Evolutionary conservation across 2,888 invertebrate genomes (phyloP).

Genomic region (Drosophila dives): DNA sequence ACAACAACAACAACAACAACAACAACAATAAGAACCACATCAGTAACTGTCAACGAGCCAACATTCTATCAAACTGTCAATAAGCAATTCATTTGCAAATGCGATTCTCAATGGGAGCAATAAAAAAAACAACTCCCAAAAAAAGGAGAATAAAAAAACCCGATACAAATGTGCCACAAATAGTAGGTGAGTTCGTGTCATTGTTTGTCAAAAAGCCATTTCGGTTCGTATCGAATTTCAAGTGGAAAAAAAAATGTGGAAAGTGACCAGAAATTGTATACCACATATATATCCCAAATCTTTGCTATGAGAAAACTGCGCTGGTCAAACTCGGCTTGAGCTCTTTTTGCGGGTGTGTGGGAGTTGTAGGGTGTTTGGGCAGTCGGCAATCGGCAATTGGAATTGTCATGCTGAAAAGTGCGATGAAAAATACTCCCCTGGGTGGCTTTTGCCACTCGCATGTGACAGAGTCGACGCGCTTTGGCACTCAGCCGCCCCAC

Average conservation of each 20-base stretch:
- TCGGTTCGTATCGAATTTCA: conserved; percentile 72
- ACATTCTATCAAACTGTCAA: conserved; percentile 80
- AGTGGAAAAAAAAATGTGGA: conserved; percentile 24
- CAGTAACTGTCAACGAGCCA: conserved; percentile 57
- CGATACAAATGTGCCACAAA: conserved; percentile 46
- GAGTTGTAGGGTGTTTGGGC: conserved; percentile 40
- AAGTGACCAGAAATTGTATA: conserved; percentile 2
- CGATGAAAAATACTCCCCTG: conserved; percentile 57
- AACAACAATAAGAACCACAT: conserved; percentile 25
- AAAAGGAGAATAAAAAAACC: conserved; percentile 32
- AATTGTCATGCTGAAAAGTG: conserved; percentile 41
- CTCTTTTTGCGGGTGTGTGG: conserved; percentile 11
- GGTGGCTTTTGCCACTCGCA: conserved; percentile 50
- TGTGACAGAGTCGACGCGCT: conserved; percentile 60
- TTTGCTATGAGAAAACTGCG: conserved; percentile 24
- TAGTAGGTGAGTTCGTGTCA: conserved; percentile 71
- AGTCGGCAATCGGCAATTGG: conserved; percentile 41
- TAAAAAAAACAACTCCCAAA: conserved; percentile 29
- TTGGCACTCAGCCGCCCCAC: conserved; percentile 54
- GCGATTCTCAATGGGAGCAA: conserved; percentile 56
- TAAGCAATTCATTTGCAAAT: conserved; percentile 82
- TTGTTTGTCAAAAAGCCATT: conserved; percentile 81
- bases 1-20: too few relatives aligned
- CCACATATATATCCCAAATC: conserved; percentile 1
- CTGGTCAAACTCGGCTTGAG: conserved; percentile 38